These are phyloP conservation scores for Trochalopteron elliotii DNA, from an alignment of 2,113 vertebrate genomes.

Conservation along the genomic window DNA sequence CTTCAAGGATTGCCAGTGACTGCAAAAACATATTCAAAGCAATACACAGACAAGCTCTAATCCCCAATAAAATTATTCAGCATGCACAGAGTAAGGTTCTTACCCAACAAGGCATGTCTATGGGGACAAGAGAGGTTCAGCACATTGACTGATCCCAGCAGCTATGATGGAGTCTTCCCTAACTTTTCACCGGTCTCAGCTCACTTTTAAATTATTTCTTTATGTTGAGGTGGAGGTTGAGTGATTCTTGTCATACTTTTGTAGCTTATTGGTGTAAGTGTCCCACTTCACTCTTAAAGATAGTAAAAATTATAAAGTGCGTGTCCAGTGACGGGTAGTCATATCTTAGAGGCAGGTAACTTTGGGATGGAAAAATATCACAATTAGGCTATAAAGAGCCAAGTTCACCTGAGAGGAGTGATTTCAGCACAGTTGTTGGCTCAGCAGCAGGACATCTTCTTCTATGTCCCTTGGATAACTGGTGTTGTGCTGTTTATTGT, in stretches of 20 bases:
- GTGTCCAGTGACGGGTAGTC: not conserved
- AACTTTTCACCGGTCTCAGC: not conserved
- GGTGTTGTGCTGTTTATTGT: accelerated
- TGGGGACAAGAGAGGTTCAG: not conserved
- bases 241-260: not conserved
- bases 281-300: accelerated
- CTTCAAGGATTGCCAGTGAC: not conserved
- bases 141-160: not conserved
- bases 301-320: not conserved
- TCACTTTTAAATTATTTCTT: not conserved
- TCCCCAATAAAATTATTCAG: not conserved
- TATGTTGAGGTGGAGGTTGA: not conserved
- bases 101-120: not conserved
- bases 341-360: not conserved
- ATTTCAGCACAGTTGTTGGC: not conserved
- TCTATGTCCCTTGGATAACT: not conserved
- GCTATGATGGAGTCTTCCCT: not conserved
- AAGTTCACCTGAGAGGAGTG: not conserved
- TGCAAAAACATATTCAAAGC: not conserved
- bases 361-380: not conserved
- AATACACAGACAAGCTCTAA: not conserved
- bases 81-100: not conserved
- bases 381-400: not conserved
- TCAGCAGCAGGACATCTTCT: not conserved
- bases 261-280: not conserved